Evolutionary conservation across 2,888 invertebrate genomes (phyloP).

Genomic region (Papilio protenor): DNA sequence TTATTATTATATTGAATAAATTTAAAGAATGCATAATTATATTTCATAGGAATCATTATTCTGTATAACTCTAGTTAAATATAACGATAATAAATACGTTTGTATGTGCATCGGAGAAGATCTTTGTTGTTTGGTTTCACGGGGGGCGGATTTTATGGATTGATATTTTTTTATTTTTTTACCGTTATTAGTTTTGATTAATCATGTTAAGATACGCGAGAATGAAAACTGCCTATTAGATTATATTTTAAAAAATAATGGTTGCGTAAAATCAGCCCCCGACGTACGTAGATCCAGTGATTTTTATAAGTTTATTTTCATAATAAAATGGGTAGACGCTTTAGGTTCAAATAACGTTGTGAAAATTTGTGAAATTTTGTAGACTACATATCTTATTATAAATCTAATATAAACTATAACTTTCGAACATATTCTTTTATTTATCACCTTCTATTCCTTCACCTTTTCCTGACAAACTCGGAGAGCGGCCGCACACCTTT

Average conservation of each 20-base stretch:
- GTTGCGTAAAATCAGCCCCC: constrained; percentile 80
- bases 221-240: constrained; percentile 82
- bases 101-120: constrained; percentile 72
- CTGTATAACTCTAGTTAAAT: constrained; percentile 85
- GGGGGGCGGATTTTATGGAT: constrained; percentile 81
- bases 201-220: constrained; percentile 79
- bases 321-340: constrained; percentile 84
- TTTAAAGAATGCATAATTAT: constrained; percentile 85
- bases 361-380: constrained; percentile 85
- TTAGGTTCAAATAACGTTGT: constrained; percentile 85
- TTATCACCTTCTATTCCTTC: constrained; percentile 48
- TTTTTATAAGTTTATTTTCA: constrained; percentile 84
- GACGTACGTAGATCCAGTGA: constrained; percentile 79
- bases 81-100: constrained; percentile 81
- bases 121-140: constrained; percentile 72
- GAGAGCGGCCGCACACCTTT: background rate
- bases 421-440: constrained; percentile 78
- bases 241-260: constrained; percentile 84
- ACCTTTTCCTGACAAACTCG: background rate
- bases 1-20: constrained; percentile 84
- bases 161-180: constrained; percentile 85
- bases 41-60: constrained; percentile 86
- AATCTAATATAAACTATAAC: constrained; percentile 85
- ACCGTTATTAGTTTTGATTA: constrained; percentile 83
- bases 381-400: constrained; percentile 85